A percentile compares a stretch with the other conserved stretches of the same genome.
phyloP scores from a whole-genome alignment of 2,888 invertebrate genomes.

The Eilema caniola region DNA sequence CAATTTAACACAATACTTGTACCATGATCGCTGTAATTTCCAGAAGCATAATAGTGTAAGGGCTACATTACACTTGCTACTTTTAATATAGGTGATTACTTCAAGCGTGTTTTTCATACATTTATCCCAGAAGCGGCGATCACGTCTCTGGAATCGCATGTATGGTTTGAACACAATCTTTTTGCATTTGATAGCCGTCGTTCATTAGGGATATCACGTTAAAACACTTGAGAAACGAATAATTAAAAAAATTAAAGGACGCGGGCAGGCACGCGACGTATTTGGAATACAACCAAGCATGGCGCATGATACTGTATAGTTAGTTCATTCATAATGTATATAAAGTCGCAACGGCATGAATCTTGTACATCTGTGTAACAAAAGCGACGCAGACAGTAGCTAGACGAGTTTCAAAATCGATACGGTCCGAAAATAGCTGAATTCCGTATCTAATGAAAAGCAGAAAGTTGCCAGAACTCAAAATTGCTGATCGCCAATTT shows the following conservation, averaged over 20 bases:
- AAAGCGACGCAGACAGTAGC: neutral
- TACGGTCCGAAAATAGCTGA: neutral
- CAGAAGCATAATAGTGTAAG: conserved; percentile 1
- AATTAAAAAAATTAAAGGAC: too few relatives aligned
- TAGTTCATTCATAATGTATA: neutral
- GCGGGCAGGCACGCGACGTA: too few relatives aligned
- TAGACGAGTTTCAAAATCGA: neutral
- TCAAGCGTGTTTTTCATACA: too few relatives aligned
- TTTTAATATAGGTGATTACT: neutral
- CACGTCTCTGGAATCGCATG: neutral
- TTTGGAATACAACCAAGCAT: too few relatives aligned
- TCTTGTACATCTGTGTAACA: neutral
- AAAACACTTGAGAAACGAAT: too few relatives aligned
- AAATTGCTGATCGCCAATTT: too few relatives aligned
- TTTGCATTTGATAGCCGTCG: too few relatives aligned
- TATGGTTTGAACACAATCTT: too few relatives aligned
- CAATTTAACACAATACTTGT: neutral
- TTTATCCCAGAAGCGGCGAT: neutral
- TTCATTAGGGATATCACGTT: too few relatives aligned
- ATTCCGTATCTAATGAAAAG: too few relatives aligned
- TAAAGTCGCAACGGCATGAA: neutral
- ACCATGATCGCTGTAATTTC: neutral
- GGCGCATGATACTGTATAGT: too few relatives aligned
- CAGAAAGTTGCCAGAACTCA: neutral
- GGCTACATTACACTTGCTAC: conserved; percentile 1